Conservation (phyloP, 2,113 vertebrate genomes). For the Lagopus leucura region DNA sequence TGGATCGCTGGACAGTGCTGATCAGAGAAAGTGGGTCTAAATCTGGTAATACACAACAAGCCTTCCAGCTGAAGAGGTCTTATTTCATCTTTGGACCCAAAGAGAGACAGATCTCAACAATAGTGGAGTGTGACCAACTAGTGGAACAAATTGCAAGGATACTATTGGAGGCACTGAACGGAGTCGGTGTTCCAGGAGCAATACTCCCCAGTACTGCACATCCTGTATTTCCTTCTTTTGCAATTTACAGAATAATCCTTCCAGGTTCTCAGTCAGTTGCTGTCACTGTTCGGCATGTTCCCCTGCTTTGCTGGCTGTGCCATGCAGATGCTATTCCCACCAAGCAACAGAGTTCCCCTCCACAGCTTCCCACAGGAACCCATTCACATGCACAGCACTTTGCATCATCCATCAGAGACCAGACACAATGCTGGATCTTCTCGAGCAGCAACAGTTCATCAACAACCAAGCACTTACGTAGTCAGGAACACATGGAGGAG, state of each 20-base stretch:
- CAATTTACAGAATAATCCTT: background rate
- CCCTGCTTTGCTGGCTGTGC: no score
- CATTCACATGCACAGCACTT: background rate
- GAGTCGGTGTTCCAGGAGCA: background rate
- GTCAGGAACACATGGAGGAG: background rate
- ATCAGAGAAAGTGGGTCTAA: background rate
- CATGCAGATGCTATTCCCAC: rapidly evolving
- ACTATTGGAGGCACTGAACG: background rate
- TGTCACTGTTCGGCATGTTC: background rate
- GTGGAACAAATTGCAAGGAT: background rate
- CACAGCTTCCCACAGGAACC: background rate
- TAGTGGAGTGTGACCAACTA: background rate
- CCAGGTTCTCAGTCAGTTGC: background rate
- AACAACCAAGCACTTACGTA: background rate
- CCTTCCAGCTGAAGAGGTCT: background rate
- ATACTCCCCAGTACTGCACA: background rate
- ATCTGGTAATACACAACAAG: background rate
- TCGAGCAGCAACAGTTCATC: background rate
- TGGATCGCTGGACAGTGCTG: background rate
- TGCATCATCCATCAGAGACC: background rate
- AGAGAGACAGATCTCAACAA: background rate
- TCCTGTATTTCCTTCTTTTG: background rate
- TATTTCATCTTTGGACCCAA: background rate
- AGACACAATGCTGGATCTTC: background rate
- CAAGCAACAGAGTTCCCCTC: background rate